Percentiles rank a stretch among this genome's conserved stretches.
Evolutionary conservation across 1,140 invertebrate genomes (phyloP).

Genomic region (Drosophila funebris): DNA sequence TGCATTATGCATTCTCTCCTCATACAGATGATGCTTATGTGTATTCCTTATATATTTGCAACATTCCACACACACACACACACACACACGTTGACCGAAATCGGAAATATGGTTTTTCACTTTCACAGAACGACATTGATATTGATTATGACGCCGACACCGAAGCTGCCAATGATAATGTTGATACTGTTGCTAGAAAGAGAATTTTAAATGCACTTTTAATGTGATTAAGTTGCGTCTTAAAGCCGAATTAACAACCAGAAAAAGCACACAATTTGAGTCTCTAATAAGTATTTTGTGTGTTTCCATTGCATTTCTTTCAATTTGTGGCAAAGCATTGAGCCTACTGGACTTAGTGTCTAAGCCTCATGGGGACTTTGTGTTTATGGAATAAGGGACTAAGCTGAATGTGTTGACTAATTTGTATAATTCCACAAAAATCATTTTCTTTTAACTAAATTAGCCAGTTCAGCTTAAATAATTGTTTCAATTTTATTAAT

Average conservation of each 20-base stretch:
- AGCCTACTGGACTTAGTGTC: too few relatives aligned
- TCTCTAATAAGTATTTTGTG: too few relatives aligned
- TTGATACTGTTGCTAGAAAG: constrained; percentile 37
- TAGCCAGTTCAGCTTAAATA: too few relatives aligned
- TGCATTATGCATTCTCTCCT: constrained; percentile 68
- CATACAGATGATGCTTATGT: neutral
- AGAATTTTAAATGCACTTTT: constrained; percentile 70
- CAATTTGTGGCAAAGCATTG: too few relatives aligned
- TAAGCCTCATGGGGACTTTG: too few relatives aligned
- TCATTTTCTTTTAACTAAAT: too few relatives aligned
- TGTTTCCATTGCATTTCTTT: too few relatives aligned
- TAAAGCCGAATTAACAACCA: constrained; percentile 15
- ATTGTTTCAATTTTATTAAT: too few relatives aligned
- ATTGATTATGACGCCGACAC: neutral
- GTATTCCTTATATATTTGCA: constrained; percentile 36
- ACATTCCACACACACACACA: constrained; percentile 7
- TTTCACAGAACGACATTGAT: constrained; percentile 45
- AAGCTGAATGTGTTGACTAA: too few relatives aligned
- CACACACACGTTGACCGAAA: constrained; percentile 3
- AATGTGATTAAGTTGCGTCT: constrained; percentile 67
- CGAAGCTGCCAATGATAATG: neutral
- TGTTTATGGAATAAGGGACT: too few relatives aligned
- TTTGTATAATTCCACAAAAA: too few relatives aligned
- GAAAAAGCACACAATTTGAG: neutral
- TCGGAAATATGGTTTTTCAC: constrained; percentile 68